Base-by-base conservation (phyloP, 2,113 vertebrate species). In the Phycodurus eques region DNA sequence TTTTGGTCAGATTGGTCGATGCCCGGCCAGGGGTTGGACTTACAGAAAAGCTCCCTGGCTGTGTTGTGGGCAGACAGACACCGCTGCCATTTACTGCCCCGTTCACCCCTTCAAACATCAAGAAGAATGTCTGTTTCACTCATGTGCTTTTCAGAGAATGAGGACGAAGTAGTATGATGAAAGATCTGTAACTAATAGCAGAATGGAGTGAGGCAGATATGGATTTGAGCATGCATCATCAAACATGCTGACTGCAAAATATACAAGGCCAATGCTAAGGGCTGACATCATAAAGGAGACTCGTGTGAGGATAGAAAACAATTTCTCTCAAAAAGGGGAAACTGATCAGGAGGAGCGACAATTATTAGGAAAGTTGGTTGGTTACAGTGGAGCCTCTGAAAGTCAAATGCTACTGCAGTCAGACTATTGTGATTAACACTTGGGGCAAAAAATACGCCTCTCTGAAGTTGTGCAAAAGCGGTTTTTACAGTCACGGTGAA, bases 21-120 rank as follows among this genome's bases (percentile, higher is more conserved):
- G 88, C 80, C 80, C 92, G 91, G 74, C 93, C 90, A 62, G 93
- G 88, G 20, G 93, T 89, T 10, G 92, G 84, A 46, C 94, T 91
- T 27, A 89, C 85, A 8, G 95, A 92, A 27, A 94, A 92, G 77
- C 88, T 93, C 80, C 94, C 89, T 57, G 86, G 75, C 76, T 91
- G 91, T 76, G 91, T 92, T 69, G 93, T 92, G 7, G 92, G 90
- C 63, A 94, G 89, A 77, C 92, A 92, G 68, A 93, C 88, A 56
- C 91, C 93, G 63, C 83, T 95, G 82, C 98, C 97, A 77, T 99
- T 98, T 78, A 99, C 77, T 35, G 95, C 95, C 72, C 97, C 97
- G 65, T 98, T 99, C 77, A 98, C 74, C 87, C 96, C 97, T 98
- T 62, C 20, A 82, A 85, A 78, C 59, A 76, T 27, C 77, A 79